Evolutionary conservation across 2,888 invertebrate species (phyloP).

Genomic region (Archips crataeganus): DNA sequence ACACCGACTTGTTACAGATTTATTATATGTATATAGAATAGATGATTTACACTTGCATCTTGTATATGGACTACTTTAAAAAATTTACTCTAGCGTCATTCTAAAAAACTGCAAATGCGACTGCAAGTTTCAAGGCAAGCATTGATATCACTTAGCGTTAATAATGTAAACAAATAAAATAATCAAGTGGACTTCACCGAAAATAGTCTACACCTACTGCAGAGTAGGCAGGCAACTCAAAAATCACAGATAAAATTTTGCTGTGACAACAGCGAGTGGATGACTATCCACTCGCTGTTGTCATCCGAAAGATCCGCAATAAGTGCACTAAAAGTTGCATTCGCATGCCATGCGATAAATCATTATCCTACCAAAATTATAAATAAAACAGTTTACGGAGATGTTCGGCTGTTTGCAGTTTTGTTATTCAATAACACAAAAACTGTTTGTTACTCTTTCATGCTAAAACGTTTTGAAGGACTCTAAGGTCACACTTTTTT

Average conservation of each 20-base stretch:
- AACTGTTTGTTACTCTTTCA: too few relatives aligned
- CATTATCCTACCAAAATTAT: not conserved
- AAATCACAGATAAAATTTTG: conserved; percentile 3
- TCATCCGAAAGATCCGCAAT: not conserved
- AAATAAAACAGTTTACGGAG: too few relatives aligned
- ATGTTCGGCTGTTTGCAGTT: too few relatives aligned
- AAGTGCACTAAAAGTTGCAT: not conserved
- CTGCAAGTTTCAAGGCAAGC: conserved; percentile 2
- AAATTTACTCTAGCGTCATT: not conserved
- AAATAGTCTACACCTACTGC: not conserved
- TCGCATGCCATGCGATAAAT: not conserved
- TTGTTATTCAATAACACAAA: too few relatives aligned
- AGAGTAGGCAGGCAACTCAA: conserved; percentile 12
- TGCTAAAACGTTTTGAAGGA: too few relatives aligned
- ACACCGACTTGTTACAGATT: too few relatives aligned
- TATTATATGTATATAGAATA: too few relatives aligned
- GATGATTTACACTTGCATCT: too few relatives aligned
- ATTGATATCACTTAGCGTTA: conserved; percentile 6
- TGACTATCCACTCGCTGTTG: too few relatives aligned
- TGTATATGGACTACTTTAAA: too few relatives aligned
- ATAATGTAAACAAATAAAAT: conserved; percentile 17
- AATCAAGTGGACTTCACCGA: not conserved
- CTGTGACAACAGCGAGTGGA: not conserved
- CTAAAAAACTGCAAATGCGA: not conserved
- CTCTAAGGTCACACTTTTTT: too few relatives aligned